phyloP scores from a whole-genome alignment of 2,888 invertebrate genomes.

The Rhyacophila evoluta region DNA sequence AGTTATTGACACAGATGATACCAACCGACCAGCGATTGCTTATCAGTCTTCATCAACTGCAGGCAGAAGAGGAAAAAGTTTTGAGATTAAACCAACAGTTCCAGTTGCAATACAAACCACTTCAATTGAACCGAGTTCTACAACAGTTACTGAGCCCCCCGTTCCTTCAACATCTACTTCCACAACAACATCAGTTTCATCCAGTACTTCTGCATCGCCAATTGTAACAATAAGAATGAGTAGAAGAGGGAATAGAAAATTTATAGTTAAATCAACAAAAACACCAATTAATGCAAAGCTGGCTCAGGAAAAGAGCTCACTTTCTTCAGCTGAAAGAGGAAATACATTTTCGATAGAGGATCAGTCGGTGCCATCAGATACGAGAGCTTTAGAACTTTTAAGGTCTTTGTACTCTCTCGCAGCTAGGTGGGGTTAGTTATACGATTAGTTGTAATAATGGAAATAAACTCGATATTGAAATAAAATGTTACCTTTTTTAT shows the following conservation, averaged over 20 bases:
- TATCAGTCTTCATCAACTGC: conserved; percentile 58
- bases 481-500: conserved; percentile 23
- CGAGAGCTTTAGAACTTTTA: conserved; percentile 83
- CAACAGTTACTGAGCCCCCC: conserved; percentile 58
- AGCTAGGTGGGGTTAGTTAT: conserved; percentile 77
- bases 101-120: conserved; percentile 51
- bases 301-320: conserved; percentile 51
- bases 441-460: not conserved
- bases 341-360: conserved; percentile 58
- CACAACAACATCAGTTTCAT: conserved; percentile 57
- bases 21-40: conserved; percentile 56
- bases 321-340: conserved; percentile 58
- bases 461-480: conserved; percentile 27
- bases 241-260: conserved; percentile 64
- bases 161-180: conserved; percentile 60
- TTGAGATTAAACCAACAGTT: conserved; percentile 41
- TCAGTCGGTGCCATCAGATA: conserved; percentile 74
- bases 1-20: conserved; percentile 54
- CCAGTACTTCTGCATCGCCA: conserved; percentile 56
- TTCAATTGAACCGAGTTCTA: conserved; percentile 57
- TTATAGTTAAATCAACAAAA: conserved; percentile 60
- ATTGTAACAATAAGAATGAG: conserved; percentile 55
- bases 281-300: conserved; percentile 58
- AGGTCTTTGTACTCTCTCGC: conserved; percentile 88
- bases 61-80: conserved; percentile 58